Percentiles rank a stretch among this genome's conserved stretches.
Evolutionary conservation across 2,797 vertebrate species (phyloP).

Genomic region (Helarctos malayanus): DNA sequence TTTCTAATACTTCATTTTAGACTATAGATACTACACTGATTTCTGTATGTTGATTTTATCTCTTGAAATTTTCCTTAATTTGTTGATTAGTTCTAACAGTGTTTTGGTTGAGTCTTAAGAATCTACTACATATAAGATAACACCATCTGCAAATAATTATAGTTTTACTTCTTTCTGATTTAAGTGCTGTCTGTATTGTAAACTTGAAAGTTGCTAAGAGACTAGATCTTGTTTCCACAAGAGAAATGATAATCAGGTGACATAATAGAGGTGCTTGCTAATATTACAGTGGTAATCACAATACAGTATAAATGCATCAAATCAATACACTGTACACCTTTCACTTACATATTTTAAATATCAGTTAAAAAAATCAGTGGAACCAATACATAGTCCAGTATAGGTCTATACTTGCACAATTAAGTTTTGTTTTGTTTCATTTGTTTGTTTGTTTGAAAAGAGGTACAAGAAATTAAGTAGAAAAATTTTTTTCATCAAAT

Average conservation of each 20-base stretch:
- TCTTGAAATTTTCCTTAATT: neutral
- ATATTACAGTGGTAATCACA: neutral
- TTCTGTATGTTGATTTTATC: neutral
- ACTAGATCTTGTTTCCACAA: neutral
- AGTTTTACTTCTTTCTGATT: neutral
- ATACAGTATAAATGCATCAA: neutral
- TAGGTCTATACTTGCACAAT: neutral
- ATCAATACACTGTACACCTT: neutral
- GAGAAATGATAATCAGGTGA: neutral
- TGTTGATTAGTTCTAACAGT: neutral
- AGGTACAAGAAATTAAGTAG: neutral
- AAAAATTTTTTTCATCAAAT: neutral
- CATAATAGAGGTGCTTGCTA: neutral
- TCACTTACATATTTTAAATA: neutral
- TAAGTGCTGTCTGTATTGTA: neutral
- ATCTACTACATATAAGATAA: neutral
- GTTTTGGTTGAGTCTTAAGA: neutral
- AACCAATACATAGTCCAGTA: neutral
- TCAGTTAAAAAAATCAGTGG: neutral
- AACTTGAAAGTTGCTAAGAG: neutral
- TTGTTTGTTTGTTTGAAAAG: neutral
- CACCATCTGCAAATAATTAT: neutral
- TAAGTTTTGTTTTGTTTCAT: neutral
- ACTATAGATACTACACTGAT: neutral
- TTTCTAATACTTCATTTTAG: neutral